Evolutionary conservation across 2,797 vertebrate species (phyloP).

Genomic region (Columba guinea): DNA sequence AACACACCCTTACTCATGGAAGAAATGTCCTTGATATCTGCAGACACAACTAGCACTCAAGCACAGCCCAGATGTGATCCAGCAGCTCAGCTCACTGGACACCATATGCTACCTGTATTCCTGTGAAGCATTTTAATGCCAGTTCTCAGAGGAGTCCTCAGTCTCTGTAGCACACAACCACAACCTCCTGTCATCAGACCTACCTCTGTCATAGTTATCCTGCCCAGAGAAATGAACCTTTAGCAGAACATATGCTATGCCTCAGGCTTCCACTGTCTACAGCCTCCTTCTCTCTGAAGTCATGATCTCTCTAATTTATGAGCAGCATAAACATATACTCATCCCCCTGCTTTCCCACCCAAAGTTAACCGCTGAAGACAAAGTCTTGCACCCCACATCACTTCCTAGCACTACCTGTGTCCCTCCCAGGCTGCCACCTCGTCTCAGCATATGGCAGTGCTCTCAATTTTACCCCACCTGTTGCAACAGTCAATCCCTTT

Average conservation of each 20-base stretch:
- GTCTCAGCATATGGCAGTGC: rapidly evolving
- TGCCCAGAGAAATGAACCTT: background rate
- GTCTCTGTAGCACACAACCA: rapidly evolving
- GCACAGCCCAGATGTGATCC: background rate
- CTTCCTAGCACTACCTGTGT: background rate
- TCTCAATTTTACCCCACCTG: background rate
- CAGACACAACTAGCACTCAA: background rate
- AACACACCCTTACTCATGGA: background rate
- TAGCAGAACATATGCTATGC: background rate
- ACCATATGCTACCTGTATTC: background rate
- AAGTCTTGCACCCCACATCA: background rate
- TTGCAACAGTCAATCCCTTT: background rate
- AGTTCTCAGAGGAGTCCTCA: background rate
- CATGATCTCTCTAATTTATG: background rate
- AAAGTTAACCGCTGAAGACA: background rate
- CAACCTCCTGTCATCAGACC: background rate
- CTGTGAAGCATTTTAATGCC: background rate
- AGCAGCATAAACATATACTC: background rate
- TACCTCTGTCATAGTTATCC: rapidly evolving
- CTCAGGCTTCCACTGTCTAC: background rate
- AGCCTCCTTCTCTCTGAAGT: background rate
- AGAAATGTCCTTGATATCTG: background rate
- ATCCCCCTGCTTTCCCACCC: background rate
- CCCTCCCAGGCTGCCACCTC: background rate
- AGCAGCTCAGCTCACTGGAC: background rate